Conservation (phyloP, 2,888 invertebrate genomes). For the Netelia inedita region DNA sequence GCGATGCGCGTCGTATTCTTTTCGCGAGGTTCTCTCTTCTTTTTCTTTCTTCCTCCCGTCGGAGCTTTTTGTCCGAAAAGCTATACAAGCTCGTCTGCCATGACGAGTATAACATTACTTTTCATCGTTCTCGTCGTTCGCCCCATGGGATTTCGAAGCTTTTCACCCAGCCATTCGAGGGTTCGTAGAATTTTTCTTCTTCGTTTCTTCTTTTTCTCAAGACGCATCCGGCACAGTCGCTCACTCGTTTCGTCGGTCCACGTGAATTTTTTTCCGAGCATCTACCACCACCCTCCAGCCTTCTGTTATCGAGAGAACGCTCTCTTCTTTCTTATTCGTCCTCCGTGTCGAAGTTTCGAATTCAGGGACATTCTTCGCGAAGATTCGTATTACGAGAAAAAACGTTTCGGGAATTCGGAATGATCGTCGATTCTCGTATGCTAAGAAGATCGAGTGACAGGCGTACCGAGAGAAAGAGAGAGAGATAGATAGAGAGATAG, state of each 20-base stretch:
- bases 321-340: constrained; percentile 4
- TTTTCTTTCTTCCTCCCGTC: neutral
- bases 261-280: constrained; percentile 9
- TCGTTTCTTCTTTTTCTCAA: neutral
- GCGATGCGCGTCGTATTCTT: neutral
- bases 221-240: neutral
- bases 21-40: neutral
- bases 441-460: neutral
- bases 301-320: constrained; percentile 28
- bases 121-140: neutral
- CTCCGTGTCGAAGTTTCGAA: constrained; percentile 2
- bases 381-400: neutral
- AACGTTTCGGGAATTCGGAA: constrained; percentile 47
- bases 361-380: constrained; percentile 6
- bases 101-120: constrained; percentile 3
- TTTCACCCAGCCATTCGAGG: neutral
- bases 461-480: constrained; percentile 12
- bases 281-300: constrained; percentile 23
- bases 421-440: constrained; percentile 3
- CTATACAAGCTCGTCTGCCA: constrained; percentile 5
- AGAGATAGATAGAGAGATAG: neutral
- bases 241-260: neutral
- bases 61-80: neutral
- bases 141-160: neutral
- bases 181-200: neutral